Conservation (phyloP, 2,113 vertebrate genomes). For the Entelurus aequoreus region DNA sequence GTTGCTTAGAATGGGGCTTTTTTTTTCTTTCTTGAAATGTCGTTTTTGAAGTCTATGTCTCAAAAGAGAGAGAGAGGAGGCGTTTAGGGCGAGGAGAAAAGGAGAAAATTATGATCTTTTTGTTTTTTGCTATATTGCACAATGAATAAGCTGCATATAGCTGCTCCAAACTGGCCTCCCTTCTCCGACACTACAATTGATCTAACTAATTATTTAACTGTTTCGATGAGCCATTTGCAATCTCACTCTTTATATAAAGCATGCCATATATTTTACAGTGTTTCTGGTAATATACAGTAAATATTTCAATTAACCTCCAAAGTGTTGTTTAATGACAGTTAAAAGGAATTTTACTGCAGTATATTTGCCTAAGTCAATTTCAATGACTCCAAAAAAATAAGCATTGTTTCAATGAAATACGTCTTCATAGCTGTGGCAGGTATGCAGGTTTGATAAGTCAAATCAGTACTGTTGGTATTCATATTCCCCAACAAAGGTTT, state of each 20-base stretch:
- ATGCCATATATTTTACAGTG: not conserved
- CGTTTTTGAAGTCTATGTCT: too few species aligned
- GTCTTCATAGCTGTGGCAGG: conserved; percentile 21
- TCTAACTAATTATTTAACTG: conserved; percentile 28
- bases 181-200: conserved; percentile 18
- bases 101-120: conserved; percentile 35
- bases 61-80: conserved; percentile 9
- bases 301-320: too few species aligned
- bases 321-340: too few species aligned
- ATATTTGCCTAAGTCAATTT: not conserved
- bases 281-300: not conserved
- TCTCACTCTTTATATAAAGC: too few species aligned
- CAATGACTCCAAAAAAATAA: not conserved
- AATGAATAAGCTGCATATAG: conserved; percentile 35
- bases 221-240: conserved; percentile 27
- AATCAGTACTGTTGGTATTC: too few species aligned
- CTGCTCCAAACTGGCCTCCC: conserved; percentile 34
- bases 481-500: conserved; percentile 9
- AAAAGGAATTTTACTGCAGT: too few species aligned
- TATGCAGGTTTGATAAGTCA: too few species aligned
- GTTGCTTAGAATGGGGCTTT: too few species aligned
- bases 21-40: too few species aligned
- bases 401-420: not conserved
- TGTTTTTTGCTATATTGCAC: conserved; percentile 34
- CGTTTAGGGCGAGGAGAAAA: conserved; percentile 15